Conservation (phyloP, 2,113 vertebrate genomes). For the Rhea americana region DNA sequence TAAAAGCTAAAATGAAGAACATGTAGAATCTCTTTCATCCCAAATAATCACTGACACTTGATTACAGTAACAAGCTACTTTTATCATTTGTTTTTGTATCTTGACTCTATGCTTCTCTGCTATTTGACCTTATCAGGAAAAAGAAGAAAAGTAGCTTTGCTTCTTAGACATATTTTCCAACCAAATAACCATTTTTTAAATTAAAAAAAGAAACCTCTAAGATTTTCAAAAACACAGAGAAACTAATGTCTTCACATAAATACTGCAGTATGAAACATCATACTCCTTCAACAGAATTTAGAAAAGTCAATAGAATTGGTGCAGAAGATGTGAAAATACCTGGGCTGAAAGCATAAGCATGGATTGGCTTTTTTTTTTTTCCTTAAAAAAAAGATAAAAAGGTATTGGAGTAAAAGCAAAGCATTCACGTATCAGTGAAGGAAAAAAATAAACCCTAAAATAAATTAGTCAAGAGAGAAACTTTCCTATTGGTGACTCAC, state of each 20-base stretch:
- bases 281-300: background rate
- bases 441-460: accelerated
- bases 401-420: background rate
- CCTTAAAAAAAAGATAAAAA: background rate
- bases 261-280: background rate
- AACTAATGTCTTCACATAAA: background rate
- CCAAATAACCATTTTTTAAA: background rate
- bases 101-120: background rate
- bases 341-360: background rate
- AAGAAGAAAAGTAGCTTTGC: background rate
- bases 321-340: constrained; percentile 2
- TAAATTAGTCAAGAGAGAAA: background rate
- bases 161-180: background rate
- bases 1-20: background rate
- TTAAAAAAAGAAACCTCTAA: background rate
- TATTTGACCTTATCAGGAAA: background rate
- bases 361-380: constrained; percentile 9
- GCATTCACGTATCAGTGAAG: background rate
- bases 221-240: background rate
- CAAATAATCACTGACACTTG: background rate
- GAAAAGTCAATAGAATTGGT: background rate
- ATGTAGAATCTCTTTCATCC: background rate
- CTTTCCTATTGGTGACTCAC: constrained; percentile 24
- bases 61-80: background rate
- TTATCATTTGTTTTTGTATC: background rate